phyloP scores from a whole-genome alignment of 1,140 invertebrate genomes.

The Metopolophium dirhodum region DNA sequence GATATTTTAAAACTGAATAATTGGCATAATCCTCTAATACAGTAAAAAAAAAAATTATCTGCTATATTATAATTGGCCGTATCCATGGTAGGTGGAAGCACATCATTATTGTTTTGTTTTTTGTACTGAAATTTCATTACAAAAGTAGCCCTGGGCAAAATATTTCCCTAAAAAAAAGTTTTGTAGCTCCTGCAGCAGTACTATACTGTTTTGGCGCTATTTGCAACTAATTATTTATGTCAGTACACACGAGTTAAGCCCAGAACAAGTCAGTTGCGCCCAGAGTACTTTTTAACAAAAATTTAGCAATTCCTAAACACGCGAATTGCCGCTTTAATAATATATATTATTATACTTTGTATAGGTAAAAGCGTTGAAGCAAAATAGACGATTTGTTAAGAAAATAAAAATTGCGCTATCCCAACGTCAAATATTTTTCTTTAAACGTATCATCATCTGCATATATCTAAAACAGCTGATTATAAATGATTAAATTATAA shows the following conservation, averaged over 20 bases:
- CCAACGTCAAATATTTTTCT: no score
- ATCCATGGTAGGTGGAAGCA: background rate
- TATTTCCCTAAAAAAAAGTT: background rate
- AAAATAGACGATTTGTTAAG: background rate
- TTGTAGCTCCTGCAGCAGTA: no score
- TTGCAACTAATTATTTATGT: background rate
- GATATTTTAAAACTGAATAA: background rate
- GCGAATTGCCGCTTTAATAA: background rate
- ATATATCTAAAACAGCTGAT: no score
- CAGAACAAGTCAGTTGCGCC: background rate
- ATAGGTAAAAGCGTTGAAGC: background rate
- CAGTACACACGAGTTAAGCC: background rate
- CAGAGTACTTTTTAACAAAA: background rate
- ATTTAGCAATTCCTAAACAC: background rate
- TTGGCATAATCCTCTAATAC: background rate
- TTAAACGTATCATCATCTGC: no score
- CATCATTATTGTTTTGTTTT: background rate
- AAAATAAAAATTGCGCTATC: no score
- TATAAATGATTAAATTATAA: no score
- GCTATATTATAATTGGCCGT: background rate
- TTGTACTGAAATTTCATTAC: background rate
- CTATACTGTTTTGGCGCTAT: background rate
- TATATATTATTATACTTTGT: background rate
- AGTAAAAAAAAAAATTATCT: background rate
- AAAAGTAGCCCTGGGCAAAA: background rate